A percentile compares a stretch with the other conserved stretches of the same genome.
These are phyloP conservation scores for Pandemis heparana DNA, from an alignment of 2,888 invertebrate species.

Conservation along the genomic window DNA sequence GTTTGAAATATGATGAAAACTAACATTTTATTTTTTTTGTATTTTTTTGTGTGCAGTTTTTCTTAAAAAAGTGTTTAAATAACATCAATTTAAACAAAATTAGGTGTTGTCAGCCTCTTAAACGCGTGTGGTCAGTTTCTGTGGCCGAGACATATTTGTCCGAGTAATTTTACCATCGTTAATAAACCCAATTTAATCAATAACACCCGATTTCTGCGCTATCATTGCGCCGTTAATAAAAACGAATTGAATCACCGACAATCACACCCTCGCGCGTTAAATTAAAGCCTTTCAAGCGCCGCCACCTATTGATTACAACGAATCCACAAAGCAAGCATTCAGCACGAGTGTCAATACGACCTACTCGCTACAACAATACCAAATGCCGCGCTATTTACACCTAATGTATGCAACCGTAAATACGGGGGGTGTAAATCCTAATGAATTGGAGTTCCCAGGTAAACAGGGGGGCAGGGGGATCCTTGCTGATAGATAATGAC, in stretches of 20 bases:
- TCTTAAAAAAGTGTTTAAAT: no score
- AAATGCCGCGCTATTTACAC: conserved; percentile 9
- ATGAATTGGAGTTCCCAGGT: conserved; percentile 22
- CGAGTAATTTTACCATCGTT: background rate
- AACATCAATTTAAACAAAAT: no score
- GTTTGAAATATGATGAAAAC: no score
- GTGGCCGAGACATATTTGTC: no score
- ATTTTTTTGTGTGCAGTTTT: no score
- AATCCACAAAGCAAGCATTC: background rate
- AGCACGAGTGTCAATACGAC: conserved; percentile 3
- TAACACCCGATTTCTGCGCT: background rate
- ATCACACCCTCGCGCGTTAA: background rate
- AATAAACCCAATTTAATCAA: background rate
- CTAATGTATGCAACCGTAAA: conserved; percentile 2
- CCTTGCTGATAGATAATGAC: conserved; percentile 6
- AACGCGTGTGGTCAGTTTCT: no score
- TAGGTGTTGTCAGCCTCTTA: no score
- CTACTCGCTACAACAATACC: background rate
- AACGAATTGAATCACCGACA: background rate
- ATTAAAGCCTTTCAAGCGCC: background rate
- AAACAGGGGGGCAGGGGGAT: conserved; percentile 15
- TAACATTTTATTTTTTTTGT: no score
- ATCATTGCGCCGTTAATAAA: background rate
- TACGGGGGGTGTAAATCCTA: conserved; percentile 12
- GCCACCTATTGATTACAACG: background rate